These are phyloP conservation scores for Wiebesia pumilae DNA, from an alignment of 1,140 invertebrate genomes.

Conservation along the genomic window DNA sequence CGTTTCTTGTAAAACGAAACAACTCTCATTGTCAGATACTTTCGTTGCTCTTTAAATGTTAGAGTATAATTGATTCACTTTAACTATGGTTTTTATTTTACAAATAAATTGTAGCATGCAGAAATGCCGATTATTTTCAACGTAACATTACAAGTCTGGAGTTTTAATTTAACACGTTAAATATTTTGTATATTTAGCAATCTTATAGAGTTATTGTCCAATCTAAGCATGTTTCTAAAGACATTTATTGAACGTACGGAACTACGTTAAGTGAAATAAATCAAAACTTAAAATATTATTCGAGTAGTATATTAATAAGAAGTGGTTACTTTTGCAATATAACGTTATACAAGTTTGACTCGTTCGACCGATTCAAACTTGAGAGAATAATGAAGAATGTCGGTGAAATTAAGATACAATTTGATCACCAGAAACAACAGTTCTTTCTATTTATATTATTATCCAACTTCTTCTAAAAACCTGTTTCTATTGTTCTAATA, in stretches of 20 bases:
- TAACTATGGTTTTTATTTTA: not conserved
- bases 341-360: not conserved
- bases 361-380: too few relatives aligned
- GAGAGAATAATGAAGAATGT: not conserved
- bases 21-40: not conserved
- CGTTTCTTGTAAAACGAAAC: not conserved
- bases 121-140: too few relatives aligned
- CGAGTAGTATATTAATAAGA: too few relatives aligned
- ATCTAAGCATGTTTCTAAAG: too few relatives aligned
- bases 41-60: not conserved
- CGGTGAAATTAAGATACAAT: not conserved
- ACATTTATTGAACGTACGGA: too few relatives aligned
- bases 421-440: not conserved
- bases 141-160: too few relatives aligned
- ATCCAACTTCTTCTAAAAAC: not conserved
- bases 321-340: not conserved
- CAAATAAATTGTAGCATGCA: not conserved
- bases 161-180: too few relatives aligned
- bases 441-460: not conserved
- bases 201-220: too few relatives aligned
- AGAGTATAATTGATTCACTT: not conserved
- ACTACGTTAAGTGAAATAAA: too few relatives aligned
- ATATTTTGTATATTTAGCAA: too few relatives aligned
- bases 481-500: not conserved
- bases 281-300: too few relatives aligned